Evolutionary conservation across 2,113 vertebrate species (phyloP), one percentile per base, ranked within the genome.

Genomic region (Xiphorhynchus elegans): DNA sequence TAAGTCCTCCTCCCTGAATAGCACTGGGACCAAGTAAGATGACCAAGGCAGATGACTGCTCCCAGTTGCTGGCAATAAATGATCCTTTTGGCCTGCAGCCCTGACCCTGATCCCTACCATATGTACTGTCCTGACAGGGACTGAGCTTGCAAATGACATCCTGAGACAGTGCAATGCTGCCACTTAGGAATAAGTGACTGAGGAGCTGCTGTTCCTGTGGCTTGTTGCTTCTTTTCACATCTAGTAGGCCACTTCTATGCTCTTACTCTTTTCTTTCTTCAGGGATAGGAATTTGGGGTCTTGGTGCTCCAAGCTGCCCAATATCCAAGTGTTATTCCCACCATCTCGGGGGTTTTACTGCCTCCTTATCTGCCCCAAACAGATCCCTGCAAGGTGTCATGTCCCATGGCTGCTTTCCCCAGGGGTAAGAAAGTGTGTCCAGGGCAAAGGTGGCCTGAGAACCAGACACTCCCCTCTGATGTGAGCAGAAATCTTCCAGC

Each of bases 311-410:
- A 13, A 84, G n/a, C 4, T 46, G 16, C 23, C 23, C 10, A 53
- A 55, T 17, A 19, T 24, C 40, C 23, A 50, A 62, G 39, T 67
- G 13, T 39, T 67, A 5, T 72, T 78, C 11, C 56, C 13, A 25
- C 19, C 11, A 15, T 7, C 29, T 73, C 13, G 73, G 44, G 23
- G 40, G 14, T 56, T 84, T 77, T 80, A 7, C 8, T 82, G 49
- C 23, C 17, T 8, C 19, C 49, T 87, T n/a, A 53, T 28, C 39
- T 80, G 21, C 21, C 26, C 11, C 24, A 44, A 40, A 15, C 19
- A 17, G 52, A 35, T 2, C 9, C 6, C 11, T 28, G 10, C 2
- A 1, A 16, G 31, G 3, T 13, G 23, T 91, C 4, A 4, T 3
- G 17, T 70, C 31, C 15, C 24, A 11, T 42, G 47, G 8, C 24